Conservation (phyloP, 2,113 vertebrate species). For the Pterocles orientalis region DNA sequence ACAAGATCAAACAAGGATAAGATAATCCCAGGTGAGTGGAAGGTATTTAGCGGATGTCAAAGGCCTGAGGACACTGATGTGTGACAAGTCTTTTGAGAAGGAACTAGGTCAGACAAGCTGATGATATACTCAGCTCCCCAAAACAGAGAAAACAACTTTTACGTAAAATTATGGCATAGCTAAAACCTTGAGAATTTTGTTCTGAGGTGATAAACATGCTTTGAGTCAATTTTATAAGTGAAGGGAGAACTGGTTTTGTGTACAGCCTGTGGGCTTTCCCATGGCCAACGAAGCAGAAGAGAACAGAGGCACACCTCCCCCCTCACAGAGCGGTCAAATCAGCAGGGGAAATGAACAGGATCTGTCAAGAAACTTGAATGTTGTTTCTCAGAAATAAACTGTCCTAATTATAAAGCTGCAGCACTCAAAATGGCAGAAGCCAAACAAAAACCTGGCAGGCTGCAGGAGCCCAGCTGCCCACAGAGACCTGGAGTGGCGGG, state of each 20-base stretch:
- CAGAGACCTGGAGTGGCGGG: accelerated
- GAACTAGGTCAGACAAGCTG: slow-evolving; percentile 17
- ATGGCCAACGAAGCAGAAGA: neutral
- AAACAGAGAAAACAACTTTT: neutral
- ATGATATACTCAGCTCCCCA: neutral
- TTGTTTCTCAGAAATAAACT: neutral
- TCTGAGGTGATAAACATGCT: neutral
- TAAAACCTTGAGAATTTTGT: neutral
- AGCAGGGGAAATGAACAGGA: neutral
- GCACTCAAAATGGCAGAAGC: neutral
- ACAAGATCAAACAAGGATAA: neutral
- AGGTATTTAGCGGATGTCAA: neutral
- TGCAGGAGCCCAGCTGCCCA: neutral
- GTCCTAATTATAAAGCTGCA: neutral
- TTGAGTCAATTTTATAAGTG: neutral
- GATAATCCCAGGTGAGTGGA: slow-evolving; percentile 41
- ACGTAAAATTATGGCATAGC: neutral
- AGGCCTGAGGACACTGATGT: neutral
- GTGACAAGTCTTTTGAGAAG: neutral
- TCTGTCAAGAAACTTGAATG: neutral
- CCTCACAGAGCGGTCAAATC: neutral
- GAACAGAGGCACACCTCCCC: neutral
- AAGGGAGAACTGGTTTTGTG: neutral
- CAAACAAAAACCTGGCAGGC: neutral
- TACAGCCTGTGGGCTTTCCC: neutral